Evolutionary conservation across 2,113 vertebrate species (phyloP).

Genomic region (Paraplagusia blochii): DNA sequence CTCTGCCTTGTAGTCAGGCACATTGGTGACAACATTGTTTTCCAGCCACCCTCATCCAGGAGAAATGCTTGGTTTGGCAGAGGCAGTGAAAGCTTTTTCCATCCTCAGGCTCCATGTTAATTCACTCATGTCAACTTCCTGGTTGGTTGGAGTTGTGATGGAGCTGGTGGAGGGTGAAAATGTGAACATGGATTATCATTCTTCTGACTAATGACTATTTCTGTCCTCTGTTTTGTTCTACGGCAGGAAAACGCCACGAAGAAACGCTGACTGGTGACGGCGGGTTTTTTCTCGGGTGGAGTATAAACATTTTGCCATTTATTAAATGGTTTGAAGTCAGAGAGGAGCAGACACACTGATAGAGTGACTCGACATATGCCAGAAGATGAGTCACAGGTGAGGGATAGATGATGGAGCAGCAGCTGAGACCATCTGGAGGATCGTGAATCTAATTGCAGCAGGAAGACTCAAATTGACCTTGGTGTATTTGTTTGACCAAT

Average conservation of each 20-base stretch:
- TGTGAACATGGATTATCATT: not conserved
- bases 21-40: conserved; percentile 55
- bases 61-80: conserved; percentile 41
- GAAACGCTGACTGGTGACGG: not conserved
- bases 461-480: conserved; percentile 7
- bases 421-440: conserved; percentile 15
- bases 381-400: conserved; percentile 56
- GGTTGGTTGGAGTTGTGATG: conserved; percentile 5
- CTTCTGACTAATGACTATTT: conserved; percentile 22
- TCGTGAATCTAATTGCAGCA: conserved; percentile 28
- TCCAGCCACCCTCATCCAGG: conserved; percentile 13
- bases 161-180: conserved; percentile 2
- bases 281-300: conserved; percentile 17
- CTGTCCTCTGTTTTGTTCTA: conserved; percentile 15
- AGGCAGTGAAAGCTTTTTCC: conserved; percentile 7
- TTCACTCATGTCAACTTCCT: conserved; percentile 11
- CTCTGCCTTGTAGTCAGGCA: conserved; percentile 35
- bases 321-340: conserved; percentile 7
- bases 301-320: conserved; percentile 4
- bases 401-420: conserved; percentile 34
- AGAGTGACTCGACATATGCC: conserved; percentile 12
- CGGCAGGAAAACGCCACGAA: conserved; percentile 29
- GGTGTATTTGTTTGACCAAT: conserved; percentile 17
- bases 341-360: conserved; percentile 16
- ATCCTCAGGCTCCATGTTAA: conserved; percentile 25